A percentile compares a stretch with the other conserved stretches of the same genome.
Conservation (phyloP, 2,113 vertebrate species). For the Coptodon rendalli region DNA sequence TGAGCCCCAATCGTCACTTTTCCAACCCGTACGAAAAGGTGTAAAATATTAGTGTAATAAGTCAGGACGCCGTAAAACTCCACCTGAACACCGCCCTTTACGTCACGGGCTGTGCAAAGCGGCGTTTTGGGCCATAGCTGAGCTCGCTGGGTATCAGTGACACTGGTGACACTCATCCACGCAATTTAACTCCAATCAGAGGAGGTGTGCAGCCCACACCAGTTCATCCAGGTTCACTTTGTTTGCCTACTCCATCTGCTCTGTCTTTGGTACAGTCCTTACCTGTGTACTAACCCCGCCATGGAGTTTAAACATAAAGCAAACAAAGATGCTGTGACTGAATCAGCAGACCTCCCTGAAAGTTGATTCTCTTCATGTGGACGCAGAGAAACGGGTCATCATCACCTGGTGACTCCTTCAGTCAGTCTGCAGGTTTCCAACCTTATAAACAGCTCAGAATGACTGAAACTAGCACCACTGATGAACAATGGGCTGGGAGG, state of each 20-base stretch:
- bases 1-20: neutral
- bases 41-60: neutral
- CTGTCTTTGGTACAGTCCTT: neutral
- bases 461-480: neutral
- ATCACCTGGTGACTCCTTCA: neutral
- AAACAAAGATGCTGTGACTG: neutral
- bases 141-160: neutral
- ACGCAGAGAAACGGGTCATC: neutral
- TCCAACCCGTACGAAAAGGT: neutral
- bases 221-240: neutral
- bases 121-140: neutral
- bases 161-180: neutral
- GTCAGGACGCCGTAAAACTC: accelerated
- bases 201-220: neutral
- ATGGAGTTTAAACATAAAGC: neutral
- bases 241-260: neutral
- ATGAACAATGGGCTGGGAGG: neutral
- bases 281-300: neutral
- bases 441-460: neutral
- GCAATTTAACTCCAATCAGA: neutral
- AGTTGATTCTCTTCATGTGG: neutral
- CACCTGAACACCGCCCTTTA: neutral
- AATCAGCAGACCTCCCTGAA: neutral
- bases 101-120: neutral
- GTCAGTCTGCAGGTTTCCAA: neutral